Percentiles rank a stretch among this genome's conserved stretches.
phyloP scores from a whole-genome alignment of 2,888 invertebrate species.

The Megalurothrips usitatus region DNA sequence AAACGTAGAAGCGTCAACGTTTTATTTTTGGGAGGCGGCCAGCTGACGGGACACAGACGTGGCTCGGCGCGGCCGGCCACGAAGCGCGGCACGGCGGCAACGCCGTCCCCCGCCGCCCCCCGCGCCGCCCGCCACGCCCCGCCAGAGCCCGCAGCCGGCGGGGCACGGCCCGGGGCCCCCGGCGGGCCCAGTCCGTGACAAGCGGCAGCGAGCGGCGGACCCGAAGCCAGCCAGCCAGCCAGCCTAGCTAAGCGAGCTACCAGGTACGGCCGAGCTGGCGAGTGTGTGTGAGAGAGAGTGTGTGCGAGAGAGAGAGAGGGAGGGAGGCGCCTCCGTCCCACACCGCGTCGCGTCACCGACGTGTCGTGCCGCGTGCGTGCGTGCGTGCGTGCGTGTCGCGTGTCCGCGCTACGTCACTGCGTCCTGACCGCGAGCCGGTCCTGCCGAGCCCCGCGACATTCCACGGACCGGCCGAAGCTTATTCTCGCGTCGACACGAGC shows the following conservation, averaged over 20 bases:
- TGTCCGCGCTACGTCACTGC: neutral
- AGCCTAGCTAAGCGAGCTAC: no score
- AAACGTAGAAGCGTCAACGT: neutral
- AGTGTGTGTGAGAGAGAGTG: neutral
- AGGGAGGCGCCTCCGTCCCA: neutral
- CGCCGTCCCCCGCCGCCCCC: neutral
- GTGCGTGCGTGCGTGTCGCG: no score
- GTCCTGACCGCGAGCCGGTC: neutral
- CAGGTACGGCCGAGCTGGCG: neutral
- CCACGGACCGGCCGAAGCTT: no score
- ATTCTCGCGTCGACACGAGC: neutral
- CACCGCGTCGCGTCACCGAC: neutral
- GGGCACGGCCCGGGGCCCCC: neutral
- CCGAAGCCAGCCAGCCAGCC: neutral
- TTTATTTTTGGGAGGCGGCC: constrained; percentile 16
- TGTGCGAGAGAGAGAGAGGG: neutral
- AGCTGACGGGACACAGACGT: constrained; percentile 1
- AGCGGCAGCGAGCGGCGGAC: neutral
- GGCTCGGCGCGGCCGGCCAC: neutral
- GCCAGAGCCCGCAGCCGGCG: neutral
- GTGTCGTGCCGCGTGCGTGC: neutral
- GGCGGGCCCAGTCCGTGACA: neutral
- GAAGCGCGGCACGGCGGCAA: neutral
- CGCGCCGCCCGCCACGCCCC: neutral
- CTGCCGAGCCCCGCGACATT: neutral